Evolutionary conservation across 2,888 invertebrate species (phyloP).

Genomic region (Axea sp.): DNA sequence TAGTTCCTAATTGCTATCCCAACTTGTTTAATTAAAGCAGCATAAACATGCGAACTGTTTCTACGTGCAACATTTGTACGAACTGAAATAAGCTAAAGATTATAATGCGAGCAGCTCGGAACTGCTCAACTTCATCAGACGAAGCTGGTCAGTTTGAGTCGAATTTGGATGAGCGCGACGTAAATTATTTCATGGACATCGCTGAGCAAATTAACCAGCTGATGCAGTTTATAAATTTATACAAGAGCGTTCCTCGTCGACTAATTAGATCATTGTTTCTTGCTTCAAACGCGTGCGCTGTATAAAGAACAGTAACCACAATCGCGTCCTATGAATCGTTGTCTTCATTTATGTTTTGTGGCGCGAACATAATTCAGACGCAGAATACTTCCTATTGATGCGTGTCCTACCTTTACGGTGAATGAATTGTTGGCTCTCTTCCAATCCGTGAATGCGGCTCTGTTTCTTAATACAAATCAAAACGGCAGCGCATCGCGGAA

Average conservation of each 20-base stretch:
- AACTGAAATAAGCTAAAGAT: too few species aligned
- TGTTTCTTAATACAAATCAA: constrained; percentile 71
- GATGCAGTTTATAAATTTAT: constrained; percentile 21
- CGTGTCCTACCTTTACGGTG: constrained; percentile 66
- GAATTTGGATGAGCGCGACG: constrained; percentile 30
- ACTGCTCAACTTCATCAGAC: too few species aligned
- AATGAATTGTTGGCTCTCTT: constrained; percentile 74
- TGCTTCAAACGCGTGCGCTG: background rate
- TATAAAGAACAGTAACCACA: constrained; percentile 1
- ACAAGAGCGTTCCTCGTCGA: constrained; percentile 17
- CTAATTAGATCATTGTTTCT: constrained; percentile 48
- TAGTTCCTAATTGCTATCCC: too few species aligned
- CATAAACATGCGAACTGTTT: too few species aligned
- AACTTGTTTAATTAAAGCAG: too few species aligned
- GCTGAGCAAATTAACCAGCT: constrained; percentile 35
- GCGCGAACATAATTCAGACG: constrained; percentile 50
- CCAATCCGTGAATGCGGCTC: constrained; percentile 70
- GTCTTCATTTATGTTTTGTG: constrained; percentile 20
- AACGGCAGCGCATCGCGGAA: constrained; percentile 64
- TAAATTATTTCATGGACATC: constrained; percentile 55
- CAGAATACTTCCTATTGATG: constrained; percentile 45
- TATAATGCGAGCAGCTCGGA: too few species aligned
- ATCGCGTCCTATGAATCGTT: constrained; percentile 11
- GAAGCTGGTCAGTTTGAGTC: constrained; percentile 42
- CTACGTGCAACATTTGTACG: too few species aligned